Percentiles rank a stretch among this genome's conserved stretches.
These are phyloP conservation scores for Anas acuta DNA, from an alignment of 2,797 vertebrate species.

Conservation along the genomic window DNA sequence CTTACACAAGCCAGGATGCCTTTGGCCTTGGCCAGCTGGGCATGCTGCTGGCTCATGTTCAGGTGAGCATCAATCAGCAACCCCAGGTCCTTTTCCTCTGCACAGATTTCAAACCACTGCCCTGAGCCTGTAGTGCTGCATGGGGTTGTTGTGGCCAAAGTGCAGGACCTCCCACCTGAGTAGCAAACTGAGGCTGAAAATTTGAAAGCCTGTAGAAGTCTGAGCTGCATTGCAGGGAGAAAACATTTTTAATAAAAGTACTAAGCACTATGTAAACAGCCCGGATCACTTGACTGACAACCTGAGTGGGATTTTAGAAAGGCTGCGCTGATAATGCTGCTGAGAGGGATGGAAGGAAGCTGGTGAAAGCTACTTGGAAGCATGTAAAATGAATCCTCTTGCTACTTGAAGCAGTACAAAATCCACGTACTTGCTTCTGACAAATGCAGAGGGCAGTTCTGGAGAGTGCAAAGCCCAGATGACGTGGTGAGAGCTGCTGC, in stretches of 20 bases:
- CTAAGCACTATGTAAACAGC: rapidly evolving
- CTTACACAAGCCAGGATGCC: too few species aligned
- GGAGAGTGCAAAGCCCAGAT: rapidly evolving
- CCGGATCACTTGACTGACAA: rapidly evolving
- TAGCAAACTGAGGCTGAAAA: too few species aligned
- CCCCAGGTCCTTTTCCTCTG: too few species aligned
- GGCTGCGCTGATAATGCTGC: not conserved
- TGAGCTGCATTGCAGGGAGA: rapidly evolving
- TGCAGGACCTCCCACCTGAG: too few species aligned
- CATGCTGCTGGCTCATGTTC: too few species aligned
- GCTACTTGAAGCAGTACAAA: not conserved
- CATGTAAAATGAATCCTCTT: not conserved
- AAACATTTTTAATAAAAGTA: not conserved
- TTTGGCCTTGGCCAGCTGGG: too few species aligned
- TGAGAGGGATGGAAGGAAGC: rapidly evolving
- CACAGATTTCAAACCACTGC: too few species aligned
- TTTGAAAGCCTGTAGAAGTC: not conserved
- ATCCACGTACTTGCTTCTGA: not conserved
- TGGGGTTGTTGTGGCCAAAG: too few species aligned
- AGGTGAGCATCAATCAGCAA: too few species aligned
- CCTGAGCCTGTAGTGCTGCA: too few species aligned
- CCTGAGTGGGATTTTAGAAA: not conserved
- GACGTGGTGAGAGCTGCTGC: rapidly evolving
- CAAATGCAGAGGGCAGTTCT: not conserved
- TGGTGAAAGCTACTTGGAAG: not conserved